phyloP scores from a whole-genome alignment of 2,113 vertebrate species.

The Hyaena hyaena region DNA sequence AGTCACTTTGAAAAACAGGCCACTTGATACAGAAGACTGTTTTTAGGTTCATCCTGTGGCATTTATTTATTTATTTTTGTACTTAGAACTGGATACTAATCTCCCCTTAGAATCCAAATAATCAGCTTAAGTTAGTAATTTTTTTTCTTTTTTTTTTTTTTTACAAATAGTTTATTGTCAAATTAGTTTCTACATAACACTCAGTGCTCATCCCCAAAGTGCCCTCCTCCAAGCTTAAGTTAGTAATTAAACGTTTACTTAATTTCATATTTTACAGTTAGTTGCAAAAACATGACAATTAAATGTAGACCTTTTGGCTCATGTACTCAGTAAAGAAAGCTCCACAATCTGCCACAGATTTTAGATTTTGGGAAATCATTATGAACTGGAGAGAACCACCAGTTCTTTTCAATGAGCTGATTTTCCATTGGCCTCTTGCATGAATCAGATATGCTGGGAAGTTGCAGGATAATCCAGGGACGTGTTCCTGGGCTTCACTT shows the following conservation, averaged over 20 bases:
- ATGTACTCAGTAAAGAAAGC: background rate
- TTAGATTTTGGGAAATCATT: background rate
- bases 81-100: background rate
- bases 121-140: constrained; percentile 17
- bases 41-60: background rate
- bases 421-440: background rate
- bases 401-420: background rate
- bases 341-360: background rate
- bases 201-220: no score
- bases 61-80: background rate
- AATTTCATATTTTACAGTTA: background rate
- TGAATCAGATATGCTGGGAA: background rate
- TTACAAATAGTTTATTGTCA: no score
- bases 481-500: background rate
- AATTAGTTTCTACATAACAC: no score
- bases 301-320: background rate
- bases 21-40: background rate
- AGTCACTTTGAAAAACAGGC: background rate
- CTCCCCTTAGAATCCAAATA: constrained; percentile 9
- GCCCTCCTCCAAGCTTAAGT: no score
- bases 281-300: background rate
- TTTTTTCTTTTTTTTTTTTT: no score
- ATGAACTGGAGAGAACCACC: background rate
- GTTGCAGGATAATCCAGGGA: background rate
- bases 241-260: background rate